Percentiles rank a stretch among this genome's conserved stretches.
Conservation (phyloP, 1,140 invertebrate species). For the Drosophila carrolli region DNA sequence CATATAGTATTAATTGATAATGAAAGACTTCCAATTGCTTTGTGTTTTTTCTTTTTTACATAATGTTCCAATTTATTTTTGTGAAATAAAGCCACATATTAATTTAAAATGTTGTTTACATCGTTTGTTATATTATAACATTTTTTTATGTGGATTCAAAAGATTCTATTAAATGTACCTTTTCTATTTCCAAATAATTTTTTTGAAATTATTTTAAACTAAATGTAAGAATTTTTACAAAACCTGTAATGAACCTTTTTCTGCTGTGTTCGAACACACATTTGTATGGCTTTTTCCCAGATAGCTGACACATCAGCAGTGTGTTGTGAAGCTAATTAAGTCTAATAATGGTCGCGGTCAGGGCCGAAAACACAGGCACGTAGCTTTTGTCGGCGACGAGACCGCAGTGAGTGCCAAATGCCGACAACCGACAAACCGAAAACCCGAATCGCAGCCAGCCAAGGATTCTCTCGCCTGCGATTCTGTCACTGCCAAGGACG, state of each 20-base stretch:
- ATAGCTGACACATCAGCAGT: slow-evolving; percentile 14
- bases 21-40: no score
- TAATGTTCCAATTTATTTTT: no score
- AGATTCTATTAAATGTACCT: no score
- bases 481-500: slow-evolving; percentile 63
- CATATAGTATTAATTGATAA: no score
- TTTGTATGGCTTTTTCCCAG: slow-evolving; percentile 2
- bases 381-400: slow-evolving; percentile 2
- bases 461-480: slow-evolving; percentile 8
- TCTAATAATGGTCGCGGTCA: slow-evolving; percentile 57
- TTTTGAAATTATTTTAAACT: no score
- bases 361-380: slow-evolving; percentile 25
- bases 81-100: no score
- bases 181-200: no score
- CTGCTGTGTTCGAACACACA: slow-evolving; percentile 1
- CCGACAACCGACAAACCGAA: slow-evolving; percentile 25
- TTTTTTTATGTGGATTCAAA: no score
- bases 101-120: no score
- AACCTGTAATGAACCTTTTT: neutral
- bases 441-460: slow-evolving; percentile 3
- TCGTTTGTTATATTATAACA: no score
- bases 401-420: slow-evolving; percentile 54
- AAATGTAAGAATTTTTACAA: neutral
- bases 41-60: no score
- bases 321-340: slow-evolving; percentile 62